Percentiles rank a stretch among this genome's conserved stretches.
These are phyloP conservation scores for Bolinopsis microptera DNA, from an alignment of 37 sponge, comb jelly and placozoan genomes.

Conservation along the genomic window DNA sequence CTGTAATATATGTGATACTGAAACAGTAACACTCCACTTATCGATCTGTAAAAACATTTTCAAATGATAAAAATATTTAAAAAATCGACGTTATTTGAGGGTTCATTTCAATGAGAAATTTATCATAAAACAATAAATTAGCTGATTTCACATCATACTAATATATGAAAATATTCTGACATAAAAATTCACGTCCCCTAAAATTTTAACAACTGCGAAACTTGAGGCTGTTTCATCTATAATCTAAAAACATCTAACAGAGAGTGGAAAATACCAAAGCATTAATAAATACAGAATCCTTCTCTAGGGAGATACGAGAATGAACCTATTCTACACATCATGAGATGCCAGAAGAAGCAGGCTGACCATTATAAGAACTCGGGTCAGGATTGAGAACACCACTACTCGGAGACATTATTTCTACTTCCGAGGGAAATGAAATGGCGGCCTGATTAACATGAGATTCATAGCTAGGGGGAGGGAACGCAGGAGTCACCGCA, in stretches of 20 bases:
- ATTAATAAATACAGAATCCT: not conserved
- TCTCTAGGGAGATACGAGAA: not conserved
- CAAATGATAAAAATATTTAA: not conserved
- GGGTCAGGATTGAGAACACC: not conserved
- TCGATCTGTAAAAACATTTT: not conserved
- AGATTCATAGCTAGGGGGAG: not conserved
- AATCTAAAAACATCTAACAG: not conserved
- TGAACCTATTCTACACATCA: not conserved
- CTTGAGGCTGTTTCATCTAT: not conserved
- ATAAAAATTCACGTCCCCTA: not conserved
- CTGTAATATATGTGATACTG: not conserved
- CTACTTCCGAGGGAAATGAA: not conserved
- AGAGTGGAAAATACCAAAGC: not conserved
- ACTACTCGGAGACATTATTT: not conserved
- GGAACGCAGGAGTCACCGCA: not conserved
- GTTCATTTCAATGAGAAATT: not conserved
- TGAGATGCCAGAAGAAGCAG: not conserved
- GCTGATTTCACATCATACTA: not conserved
- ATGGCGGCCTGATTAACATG: not conserved
- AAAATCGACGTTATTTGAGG: not conserved
- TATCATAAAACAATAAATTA: not conserved
- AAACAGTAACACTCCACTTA: not conserved
- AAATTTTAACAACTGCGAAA: not conserved
- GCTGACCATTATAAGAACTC: not conserved
- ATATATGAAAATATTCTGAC: not conserved